Percentiles rank a stretch among this genome's conserved stretches.
Conservation (phyloP, 2,888 invertebrate genomes). For the Platycheirus rosarum region DNA sequence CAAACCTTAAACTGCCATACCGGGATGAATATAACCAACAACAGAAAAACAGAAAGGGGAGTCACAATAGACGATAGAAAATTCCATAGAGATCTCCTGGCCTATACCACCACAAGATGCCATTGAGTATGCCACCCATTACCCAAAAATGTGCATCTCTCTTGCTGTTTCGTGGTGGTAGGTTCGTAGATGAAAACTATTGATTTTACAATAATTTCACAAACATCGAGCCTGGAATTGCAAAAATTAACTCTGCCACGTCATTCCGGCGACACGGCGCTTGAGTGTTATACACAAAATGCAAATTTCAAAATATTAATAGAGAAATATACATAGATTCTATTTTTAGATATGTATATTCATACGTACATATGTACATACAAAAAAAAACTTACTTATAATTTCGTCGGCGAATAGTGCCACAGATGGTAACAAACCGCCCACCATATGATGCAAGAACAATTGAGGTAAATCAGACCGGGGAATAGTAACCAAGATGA, state of each 20-base stretch:
- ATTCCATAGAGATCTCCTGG: constrained; percentile 27
- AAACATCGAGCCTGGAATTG: constrained; percentile 30
- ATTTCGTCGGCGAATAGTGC: constrained; percentile 79
- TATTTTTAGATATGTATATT: constrained; percentile 10
- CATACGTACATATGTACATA: too few relatives aligned
- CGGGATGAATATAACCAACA: constrained; percentile 3
- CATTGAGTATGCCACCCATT: constrained; percentile 32
- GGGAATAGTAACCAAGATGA: constrained; percentile 42
- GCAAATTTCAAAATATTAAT: constrained; percentile 31
- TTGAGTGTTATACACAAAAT: constrained; percentile 32
- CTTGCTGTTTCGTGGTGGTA: constrained; percentile 17
- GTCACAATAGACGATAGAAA: constrained; percentile 35
- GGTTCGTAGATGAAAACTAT: constrained; percentile 63
- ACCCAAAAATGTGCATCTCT: constrained; percentile 52
- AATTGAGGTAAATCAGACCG: constrained; percentile 64
- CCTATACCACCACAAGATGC: constrained; percentile 25
- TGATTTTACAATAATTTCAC: constrained; percentile 67
- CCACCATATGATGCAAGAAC: constrained; percentile 80
- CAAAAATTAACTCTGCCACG: constrained; percentile 34
- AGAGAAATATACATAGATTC: neutral
- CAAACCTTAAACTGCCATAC: constrained; percentile 20
- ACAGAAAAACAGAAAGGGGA: neutral
- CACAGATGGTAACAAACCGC: constrained; percentile 79
- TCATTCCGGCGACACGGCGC: constrained; percentile 34
- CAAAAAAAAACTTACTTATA: constrained; percentile 74